Evolutionary conservation across 2,888 invertebrate genomes (phyloP).

Genomic region (Rhaphigaster nebulosa): DNA sequence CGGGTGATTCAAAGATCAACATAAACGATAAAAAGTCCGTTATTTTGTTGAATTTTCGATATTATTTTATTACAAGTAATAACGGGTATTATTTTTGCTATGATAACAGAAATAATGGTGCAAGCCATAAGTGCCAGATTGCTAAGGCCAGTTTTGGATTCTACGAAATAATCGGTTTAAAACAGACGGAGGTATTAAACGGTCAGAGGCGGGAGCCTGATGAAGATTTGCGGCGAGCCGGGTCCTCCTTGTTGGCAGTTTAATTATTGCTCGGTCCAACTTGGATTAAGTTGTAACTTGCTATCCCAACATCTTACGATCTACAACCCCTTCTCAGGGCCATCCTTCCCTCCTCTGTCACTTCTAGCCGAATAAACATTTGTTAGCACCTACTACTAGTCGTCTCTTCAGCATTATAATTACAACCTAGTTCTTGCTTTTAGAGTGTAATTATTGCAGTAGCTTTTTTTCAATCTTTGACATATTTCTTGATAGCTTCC

Average conservation of each 20-base stretch:
- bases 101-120: background rate
- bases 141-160: background rate
- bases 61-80: no score
- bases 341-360: background rate
- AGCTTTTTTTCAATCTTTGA: no score
- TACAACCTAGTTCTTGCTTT: background rate
- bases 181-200: background rate
- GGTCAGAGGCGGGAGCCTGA: background rate
- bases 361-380: background rate
- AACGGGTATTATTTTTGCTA: background rate
- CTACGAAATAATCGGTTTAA: background rate
- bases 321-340: background rate
- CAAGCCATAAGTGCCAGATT: background rate
- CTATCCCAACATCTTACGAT: conserved; percentile 10
- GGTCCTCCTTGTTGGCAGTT: background rate
- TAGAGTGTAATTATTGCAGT: no score
- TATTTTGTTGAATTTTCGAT: no score
- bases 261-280: conserved; percentile 26
- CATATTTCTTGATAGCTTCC: no score
- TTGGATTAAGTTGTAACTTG: conserved; percentile 26
- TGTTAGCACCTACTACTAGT: background rate
- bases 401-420: background rate
- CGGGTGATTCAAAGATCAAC: no score
- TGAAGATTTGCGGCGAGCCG: conserved; percentile 24
- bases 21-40: no score